Conservation (phyloP, 2,113 vertebrate genomes). For the Nothoprocta pentlandii region DNA sequence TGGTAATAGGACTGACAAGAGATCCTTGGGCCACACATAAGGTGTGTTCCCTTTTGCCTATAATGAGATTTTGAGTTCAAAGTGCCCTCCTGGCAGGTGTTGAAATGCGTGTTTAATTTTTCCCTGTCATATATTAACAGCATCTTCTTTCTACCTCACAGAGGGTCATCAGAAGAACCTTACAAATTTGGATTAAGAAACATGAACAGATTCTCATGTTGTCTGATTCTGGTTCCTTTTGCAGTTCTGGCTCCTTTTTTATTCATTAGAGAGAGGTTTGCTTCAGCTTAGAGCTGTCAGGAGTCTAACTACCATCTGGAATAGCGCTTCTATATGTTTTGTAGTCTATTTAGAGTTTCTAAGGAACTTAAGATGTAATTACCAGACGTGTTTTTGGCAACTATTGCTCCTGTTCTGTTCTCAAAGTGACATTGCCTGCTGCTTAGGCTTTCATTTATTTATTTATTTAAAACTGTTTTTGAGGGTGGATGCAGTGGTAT, state of each 20-base stretch:
- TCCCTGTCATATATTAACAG: neutral
- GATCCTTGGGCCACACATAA: neutral
- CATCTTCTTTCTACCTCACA: neutral
- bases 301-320: neutral
- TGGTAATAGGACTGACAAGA: neutral
- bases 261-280: accelerated
- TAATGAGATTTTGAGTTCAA: neutral
- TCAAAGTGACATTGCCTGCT: neutral
- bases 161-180: neutral
- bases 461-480: accelerated
- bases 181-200: neutral
- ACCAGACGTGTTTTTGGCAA: neutral
- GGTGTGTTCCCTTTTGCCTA: neutral
- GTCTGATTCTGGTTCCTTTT: neutral
- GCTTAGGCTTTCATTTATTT: accelerated
- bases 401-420: neutral
- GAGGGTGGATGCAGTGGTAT: neutral
- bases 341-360: neutral
- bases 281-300: neutral
- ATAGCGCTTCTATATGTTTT: neutral
- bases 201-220: neutral
- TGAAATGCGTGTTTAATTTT: neutral
- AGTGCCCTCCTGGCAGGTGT: neutral
- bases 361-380: neutral
- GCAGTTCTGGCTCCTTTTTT: neutral